phyloP scores from a whole-genome alignment of 2,888 invertebrate genomes.

The Aspidiotus rigidus region DNA sequence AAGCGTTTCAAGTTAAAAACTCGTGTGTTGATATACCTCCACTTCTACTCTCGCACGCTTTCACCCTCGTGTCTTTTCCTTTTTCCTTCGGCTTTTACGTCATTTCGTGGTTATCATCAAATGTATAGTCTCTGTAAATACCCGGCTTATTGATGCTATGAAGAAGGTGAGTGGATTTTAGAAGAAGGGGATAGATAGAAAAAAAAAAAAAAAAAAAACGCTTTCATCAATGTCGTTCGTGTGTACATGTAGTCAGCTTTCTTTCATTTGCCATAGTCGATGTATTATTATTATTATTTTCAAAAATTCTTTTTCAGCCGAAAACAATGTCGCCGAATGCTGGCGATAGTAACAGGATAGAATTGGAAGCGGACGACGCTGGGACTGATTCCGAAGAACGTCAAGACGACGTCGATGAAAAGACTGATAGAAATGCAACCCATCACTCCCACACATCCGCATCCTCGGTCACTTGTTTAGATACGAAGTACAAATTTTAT shows the following conservation, averaged over 20 bases:
- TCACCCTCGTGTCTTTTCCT: no score
- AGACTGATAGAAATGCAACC: conserved; percentile 23
- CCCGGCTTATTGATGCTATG: no score
- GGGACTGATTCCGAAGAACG: conserved; percentile 16
- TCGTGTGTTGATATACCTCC: no score
- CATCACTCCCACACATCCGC: not conserved
- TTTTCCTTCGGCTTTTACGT: no score
- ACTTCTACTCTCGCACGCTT: no score
- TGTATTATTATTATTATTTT: conserved; percentile 7
- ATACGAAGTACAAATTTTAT: conserved; percentile 33
- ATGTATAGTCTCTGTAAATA: no score
- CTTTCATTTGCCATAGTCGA: not conserved
- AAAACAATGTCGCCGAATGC: conserved; percentile 18
- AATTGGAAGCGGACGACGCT: conserved; percentile 5
- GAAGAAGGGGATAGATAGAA: no score
- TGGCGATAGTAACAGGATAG: conserved; percentile 7
- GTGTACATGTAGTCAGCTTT: not conserved
- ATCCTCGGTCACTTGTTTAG: conserved; percentile 27
- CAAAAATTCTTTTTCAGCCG: not conserved
- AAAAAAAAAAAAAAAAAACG: no score
- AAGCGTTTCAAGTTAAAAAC: no score
- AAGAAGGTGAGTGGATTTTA: no score
- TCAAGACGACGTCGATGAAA: conserved; percentile 24
- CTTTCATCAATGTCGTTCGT: no score
- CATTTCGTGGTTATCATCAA: no score